Percentiles rank a stretch among this genome's conserved stretches.
These are phyloP conservation scores for Volucella bombylans DNA, from an alignment of 2,888 invertebrate genomes.

Conservation along the genomic window DNA sequence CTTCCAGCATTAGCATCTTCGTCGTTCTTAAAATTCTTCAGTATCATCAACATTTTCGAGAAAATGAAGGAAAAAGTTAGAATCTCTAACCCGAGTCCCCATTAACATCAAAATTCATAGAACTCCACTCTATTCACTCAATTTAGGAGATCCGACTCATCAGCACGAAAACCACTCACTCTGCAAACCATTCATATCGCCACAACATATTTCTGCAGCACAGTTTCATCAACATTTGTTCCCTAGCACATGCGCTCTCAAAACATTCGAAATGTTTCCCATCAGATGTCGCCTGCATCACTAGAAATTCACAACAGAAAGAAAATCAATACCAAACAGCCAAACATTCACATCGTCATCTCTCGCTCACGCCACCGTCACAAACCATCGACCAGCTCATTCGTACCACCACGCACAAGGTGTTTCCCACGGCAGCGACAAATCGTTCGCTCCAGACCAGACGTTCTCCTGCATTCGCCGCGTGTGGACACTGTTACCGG, in stretches of 20 bases:
- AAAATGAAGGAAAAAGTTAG: too few relatives aligned
- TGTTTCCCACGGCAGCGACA: conserved; percentile 73
- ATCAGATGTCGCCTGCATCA: conserved; percentile 48
- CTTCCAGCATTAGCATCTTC: too few relatives aligned
- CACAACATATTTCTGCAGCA: conserved; percentile 48
- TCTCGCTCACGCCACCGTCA: conserved; percentile 49
- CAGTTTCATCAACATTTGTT: conserved; percentile 43
- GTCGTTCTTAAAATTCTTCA: too few relatives aligned
- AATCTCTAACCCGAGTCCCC: too few relatives aligned
- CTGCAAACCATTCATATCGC: neutral
- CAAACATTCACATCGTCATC: conserved; percentile 49
- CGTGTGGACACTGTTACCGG: conserved; percentile 71
- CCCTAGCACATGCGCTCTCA: conserved; percentile 58
- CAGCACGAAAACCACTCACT: conserved; percentile 13
- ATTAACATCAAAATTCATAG: too few relatives aligned
- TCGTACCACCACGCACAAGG: conserved; percentile 70
- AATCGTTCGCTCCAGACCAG: conserved; percentile 72
- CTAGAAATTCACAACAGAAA: conserved; percentile 53
- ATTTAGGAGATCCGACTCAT: neutral
- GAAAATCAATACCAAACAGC: conserved; percentile 68
- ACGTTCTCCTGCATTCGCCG: conserved; percentile 74
- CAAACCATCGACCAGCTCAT: conserved; percentile 54
- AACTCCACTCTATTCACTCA: too few relatives aligned
- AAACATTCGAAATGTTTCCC: conserved; percentile 1
- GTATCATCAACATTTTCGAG: too few relatives aligned